Percentiles rank a stretch among this genome's conserved stretches.
Evolutionary conservation across 2,113 vertebrate genomes (phyloP).

Genomic region (Bostrychus sinensis): DNA sequence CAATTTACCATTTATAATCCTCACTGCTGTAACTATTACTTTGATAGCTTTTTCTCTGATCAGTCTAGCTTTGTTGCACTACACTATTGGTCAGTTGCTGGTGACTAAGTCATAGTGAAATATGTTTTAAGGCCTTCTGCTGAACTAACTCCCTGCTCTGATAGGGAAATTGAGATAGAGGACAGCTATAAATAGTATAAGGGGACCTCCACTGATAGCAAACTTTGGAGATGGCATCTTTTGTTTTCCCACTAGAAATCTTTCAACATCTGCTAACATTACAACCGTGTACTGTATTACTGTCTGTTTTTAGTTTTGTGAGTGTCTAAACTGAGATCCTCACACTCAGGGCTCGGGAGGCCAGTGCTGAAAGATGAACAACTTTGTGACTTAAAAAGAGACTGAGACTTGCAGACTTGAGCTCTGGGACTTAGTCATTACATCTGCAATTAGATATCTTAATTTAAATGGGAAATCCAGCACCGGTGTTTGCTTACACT

Average conservation of each 20-base stretch:
- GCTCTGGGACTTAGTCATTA: constrained; percentile 17
- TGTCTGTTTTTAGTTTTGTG: constrained; percentile 17
- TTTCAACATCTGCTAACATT: constrained; percentile 20
- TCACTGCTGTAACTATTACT: constrained; percentile 13
- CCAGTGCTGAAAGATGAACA: constrained; percentile 6
- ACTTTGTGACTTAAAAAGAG: constrained; percentile 23
- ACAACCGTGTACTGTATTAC: constrained; percentile 32
- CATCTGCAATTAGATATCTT: constrained; percentile 26
- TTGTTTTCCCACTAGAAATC: constrained; percentile 31
- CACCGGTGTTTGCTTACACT: constrained; percentile 14
- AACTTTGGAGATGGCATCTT: constrained; percentile 21
- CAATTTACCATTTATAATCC: constrained; percentile 16
- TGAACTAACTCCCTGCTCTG: constrained; percentile 26
- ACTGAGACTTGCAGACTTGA: constrained; percentile 21
- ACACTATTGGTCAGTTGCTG: background rate
- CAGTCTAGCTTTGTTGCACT: background rate
- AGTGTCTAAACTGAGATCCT: constrained; percentile 3
- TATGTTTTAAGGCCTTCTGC: constrained; percentile 33
- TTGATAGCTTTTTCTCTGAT: constrained; percentile 11
- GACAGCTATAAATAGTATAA: constrained; percentile 44
- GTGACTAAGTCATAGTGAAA: constrained; percentile 26
- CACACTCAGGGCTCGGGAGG: constrained; percentile 24
- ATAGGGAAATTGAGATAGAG: constrained; percentile 41
- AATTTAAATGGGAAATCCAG: constrained; percentile 41
- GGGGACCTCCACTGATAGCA: constrained; percentile 28